Conservation (phyloP, 2,888 invertebrate species). For the Sarcophaga carnaria region DNA sequence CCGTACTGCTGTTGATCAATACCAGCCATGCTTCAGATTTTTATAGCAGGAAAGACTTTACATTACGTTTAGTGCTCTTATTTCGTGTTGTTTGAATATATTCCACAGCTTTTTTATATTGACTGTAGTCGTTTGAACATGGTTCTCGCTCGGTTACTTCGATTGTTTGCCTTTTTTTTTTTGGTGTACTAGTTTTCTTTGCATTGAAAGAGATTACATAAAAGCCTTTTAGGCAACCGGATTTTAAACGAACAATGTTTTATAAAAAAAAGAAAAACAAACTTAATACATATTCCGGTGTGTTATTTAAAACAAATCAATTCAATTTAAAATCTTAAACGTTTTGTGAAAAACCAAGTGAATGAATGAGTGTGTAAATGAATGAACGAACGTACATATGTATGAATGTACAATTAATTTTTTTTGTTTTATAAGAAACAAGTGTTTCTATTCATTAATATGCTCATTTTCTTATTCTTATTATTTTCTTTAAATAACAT, state of each 20-base stretch:
- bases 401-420: background rate
- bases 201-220: no score
- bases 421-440: slow-evolving; percentile 52
- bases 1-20: no score
- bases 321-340: slow-evolving; percentile 15
- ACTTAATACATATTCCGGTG: slow-evolving; percentile 4
- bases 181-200: no score
- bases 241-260: background rate
- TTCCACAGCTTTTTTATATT: no score
- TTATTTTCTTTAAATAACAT: background rate
- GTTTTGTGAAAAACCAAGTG: background rate
- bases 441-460: slow-evolving; percentile 52
- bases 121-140: no score
- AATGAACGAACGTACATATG: slow-evolving; percentile 43
- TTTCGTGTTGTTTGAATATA: no score
- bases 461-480: slow-evolving; percentile 23
- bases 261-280: background rate
- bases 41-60: no score
- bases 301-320: slow-evolving; percentile 11
- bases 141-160: no score
- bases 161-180: no score
- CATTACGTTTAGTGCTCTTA: no score
- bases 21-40: no score
- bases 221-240: no score
- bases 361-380: background rate